A percentile compares a stretch with the other conserved stretches of the same genome.
Evolutionary conservation across 2,113 vertebrate species (phyloP).

Genomic region (Toxotes jaculatrix): DNA sequence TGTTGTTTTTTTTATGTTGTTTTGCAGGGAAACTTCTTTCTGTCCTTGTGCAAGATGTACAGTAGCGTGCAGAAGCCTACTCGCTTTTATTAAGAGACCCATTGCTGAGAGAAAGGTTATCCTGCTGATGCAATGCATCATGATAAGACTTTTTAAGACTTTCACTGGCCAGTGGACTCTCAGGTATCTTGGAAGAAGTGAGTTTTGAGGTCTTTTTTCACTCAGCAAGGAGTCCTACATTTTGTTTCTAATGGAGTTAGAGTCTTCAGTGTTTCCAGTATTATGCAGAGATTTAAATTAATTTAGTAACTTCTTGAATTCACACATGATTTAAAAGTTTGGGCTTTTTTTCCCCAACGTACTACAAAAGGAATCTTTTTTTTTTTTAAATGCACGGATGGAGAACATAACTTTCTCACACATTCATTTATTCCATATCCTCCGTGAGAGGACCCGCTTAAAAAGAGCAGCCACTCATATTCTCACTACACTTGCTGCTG

Average conservation of each 20-base stretch:
- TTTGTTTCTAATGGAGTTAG: neutral
- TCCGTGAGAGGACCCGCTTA: neutral
- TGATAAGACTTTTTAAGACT: conserved; percentile 16
- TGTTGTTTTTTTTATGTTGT: neutral
- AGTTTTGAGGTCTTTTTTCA: conserved; percentile 24
- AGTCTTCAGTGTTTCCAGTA: neutral
- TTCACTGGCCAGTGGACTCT: neutral
- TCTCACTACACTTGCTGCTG: neutral
- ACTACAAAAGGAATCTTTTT: neutral
- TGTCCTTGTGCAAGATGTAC: conserved; percentile 4
- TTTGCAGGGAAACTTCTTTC: neutral
- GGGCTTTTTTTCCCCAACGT: neutral
- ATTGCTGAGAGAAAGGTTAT: conserved; percentile 2
- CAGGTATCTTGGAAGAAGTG: neutral
- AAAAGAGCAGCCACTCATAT: neutral
- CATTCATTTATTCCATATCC: neutral
- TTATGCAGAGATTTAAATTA: conserved; percentile 22
- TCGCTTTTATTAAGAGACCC: conserved; percentile 25
- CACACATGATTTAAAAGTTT: neutral
- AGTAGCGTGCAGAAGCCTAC: neutral
- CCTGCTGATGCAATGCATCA: conserved; percentile 27
- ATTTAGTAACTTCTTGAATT: conserved; percentile 2
- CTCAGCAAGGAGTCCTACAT: neutral
- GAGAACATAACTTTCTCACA: neutral
- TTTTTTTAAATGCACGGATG: neutral